phyloP scores from a whole-genome alignment of 2,113 vertebrate species.

The Rhinolophus sinicus region DNA sequence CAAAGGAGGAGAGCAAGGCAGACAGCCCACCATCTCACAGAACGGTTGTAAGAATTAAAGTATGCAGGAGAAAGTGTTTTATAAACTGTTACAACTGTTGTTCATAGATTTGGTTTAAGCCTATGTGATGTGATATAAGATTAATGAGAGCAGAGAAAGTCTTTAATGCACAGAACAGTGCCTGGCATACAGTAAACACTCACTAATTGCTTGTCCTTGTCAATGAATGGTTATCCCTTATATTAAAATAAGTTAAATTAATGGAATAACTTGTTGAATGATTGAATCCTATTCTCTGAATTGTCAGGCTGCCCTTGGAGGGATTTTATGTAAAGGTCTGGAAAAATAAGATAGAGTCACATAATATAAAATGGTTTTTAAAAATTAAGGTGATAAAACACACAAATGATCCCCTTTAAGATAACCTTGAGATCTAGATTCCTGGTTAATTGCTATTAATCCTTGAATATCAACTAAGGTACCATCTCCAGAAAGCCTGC shows the following conservation, averaged over 20 bases:
- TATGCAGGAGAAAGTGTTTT: neutral
- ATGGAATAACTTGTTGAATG: neutral
- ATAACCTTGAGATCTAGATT: neutral
- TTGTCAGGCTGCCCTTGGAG: neutral
- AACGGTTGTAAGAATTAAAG: neutral
- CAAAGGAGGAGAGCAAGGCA: neutral
- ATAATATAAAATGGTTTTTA: neutral
- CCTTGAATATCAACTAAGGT: neutral
- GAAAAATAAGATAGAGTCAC: constrained; percentile 29
- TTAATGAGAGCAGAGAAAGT: neutral
- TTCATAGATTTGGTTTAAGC: neutral
- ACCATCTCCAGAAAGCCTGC: neutral
- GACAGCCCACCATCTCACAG: neutral
- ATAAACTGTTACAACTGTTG: neutral
- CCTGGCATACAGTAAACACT: too few species aligned
- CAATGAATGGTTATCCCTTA: neutral
- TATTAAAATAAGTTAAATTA: constrained; percentile 34
- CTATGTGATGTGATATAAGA: neutral
- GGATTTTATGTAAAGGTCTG: constrained; percentile 41
- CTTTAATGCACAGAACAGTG: neutral
- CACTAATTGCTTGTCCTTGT: neutral
- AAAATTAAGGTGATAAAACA: neutral
- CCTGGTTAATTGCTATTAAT: neutral
- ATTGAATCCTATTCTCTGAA: constrained; percentile 40
- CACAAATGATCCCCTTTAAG: neutral